These are phyloP conservation scores for Bettongia penicillata DNA, from an alignment of 2,113 vertebrate genomes.

Conservation along the genomic window DNA sequence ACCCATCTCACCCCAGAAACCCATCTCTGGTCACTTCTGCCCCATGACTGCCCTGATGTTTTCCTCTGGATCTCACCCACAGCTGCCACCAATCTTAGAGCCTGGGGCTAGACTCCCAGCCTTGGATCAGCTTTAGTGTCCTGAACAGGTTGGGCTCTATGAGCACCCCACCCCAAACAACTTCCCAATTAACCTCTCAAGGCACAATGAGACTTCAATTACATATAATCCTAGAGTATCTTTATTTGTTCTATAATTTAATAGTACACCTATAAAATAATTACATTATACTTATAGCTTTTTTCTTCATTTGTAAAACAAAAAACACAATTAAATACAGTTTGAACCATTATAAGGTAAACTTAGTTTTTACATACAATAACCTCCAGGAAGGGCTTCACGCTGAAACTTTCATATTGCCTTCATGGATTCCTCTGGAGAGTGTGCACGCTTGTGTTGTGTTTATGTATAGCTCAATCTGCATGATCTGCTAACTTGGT, in stretches of 20 bases:
- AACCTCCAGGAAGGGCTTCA: constrained; percentile 77
- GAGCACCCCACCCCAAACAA: not conserved
- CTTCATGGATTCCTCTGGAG: constrained; percentile 5
- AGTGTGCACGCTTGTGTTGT: constrained; percentile 36
- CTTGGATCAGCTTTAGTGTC: not conserved
- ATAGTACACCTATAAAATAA: constrained; percentile 88
- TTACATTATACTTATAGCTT: constrained; percentile 88
- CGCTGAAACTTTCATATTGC: constrained; percentile 81
- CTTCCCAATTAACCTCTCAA: constrained; percentile 9
- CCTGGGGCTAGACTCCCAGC: not conserved
- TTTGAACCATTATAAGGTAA: constrained; percentile 85
- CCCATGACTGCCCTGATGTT: not conserved
- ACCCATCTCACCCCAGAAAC: not conserved
- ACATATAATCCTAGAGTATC: constrained; percentile 83
- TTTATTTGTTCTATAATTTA: constrained; percentile 90
- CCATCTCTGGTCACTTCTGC: not conserved
- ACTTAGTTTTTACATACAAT: constrained; percentile 82
- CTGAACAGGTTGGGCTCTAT: not conserved
- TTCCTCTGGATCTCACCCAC: not conserved
- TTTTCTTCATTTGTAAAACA: constrained; percentile 88
- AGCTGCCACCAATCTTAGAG: not conserved
- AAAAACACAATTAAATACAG: constrained; percentile 86
- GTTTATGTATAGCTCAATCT: constrained; percentile 18
- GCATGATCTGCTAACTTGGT: not conserved
- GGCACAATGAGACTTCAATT: constrained; percentile 52